Base-by-base conservation (phyloP, 2,888 invertebrate species). In the Saturnia pavonia region DNA sequence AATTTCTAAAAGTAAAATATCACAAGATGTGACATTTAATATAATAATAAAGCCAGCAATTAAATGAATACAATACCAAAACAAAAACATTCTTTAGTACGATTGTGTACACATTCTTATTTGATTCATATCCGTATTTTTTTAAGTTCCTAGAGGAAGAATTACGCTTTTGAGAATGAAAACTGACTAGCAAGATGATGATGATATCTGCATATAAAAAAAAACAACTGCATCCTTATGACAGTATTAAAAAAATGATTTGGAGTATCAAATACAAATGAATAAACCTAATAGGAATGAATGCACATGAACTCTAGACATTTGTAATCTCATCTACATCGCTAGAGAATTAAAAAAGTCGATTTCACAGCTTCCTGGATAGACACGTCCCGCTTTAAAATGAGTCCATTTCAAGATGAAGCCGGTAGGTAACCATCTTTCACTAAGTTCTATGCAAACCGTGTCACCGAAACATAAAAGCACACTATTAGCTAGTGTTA, bases 401-500 rank as follows among this genome's bases (percentile, higher is more conserved):
- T 22, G 9, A 54, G 22, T 9, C 11, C 48, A 51, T 51, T 19
- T 19, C 57, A 14, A 65, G n/a, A 19, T 4, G 40, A 65, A 40
- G 40, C 34, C 34, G n/a, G 40, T 19, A 19, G 19, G 1, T 40
- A n/a, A n/a, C 40, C 40, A 19, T 40, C 14, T 27, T 14, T 27
- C 12, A 27, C 27, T 12, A 14, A 27, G 57, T 60, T 60, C 57
- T 65, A 65, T 65, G 65, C 65, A 65, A 65, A 65, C 65, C 40
- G 57, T 60, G 57, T 14, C 57, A 60, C 27, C 14, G 12, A 9
- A 40, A 67, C 71, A 70, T 67, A 65, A 70, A 67, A 69, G 71
- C 73, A 75, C 71, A 77, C 79, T 86, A 92, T 88, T 94, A 94
- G 94, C 94, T 94, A 73, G 94, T 89, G 73, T 86, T 87, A n/a